Evolutionary conservation across 2,888 invertebrate species (phyloP).

Genomic region (Tetragonula carbonaria): DNA sequence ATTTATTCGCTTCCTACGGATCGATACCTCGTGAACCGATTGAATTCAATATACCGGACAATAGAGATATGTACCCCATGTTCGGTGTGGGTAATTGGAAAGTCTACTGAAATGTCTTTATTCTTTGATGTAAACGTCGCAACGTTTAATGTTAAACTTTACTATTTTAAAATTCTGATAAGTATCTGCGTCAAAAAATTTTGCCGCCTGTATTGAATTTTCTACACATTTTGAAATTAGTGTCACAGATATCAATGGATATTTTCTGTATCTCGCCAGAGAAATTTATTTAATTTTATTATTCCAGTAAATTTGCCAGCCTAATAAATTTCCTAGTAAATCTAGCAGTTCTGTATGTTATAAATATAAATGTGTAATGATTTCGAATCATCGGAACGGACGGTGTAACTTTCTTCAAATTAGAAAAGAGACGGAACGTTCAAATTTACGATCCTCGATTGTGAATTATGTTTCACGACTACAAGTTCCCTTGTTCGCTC

Average conservation of each 20-base stretch:
- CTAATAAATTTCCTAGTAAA: too few relatives aligned
- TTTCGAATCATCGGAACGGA: not conserved
- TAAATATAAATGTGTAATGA: too few relatives aligned
- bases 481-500: conserved; percentile 20
- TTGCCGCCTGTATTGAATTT: not conserved
- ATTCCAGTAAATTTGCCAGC: too few relatives aligned
- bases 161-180: not conserved
- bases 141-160: not conserved
- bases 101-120: not conserved
- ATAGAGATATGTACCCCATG: not conserved
- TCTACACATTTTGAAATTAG: not conserved
- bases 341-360: too few relatives aligned
- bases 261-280: not conserved
- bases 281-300: too few relatives aligned
- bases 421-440: not conserved
- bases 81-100: not conserved
- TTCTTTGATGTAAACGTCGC: not conserved
- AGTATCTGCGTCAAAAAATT: not conserved
- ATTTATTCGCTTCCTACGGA: conserved; percentile 25
- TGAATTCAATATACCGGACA: conserved; percentile 1
- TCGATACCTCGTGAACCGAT: conserved; percentile 14
- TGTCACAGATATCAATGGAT: not conserved
- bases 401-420: not conserved
- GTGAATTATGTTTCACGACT: conserved; percentile 26
- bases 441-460: not conserved